Evolutionary conservation across 2,797 vertebrate genomes (phyloP).

Genomic region (Thunnus albacares): DNA sequence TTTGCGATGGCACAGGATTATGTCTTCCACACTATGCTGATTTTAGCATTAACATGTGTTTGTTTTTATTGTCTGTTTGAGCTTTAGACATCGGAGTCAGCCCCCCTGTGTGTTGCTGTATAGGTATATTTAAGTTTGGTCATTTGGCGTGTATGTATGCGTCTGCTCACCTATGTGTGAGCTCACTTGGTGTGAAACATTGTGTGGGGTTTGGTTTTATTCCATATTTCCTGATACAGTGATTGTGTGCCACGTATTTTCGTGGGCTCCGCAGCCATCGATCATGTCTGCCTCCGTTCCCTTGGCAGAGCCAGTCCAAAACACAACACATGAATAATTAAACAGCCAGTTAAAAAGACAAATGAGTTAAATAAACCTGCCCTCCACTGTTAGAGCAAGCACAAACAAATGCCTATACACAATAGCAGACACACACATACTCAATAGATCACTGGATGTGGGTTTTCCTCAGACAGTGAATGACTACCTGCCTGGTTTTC

Average conservation of each 20-base stretch:
- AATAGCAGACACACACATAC: slow-evolving; percentile 26
- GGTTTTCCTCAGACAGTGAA: slow-evolving; percentile 55
- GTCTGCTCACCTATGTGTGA: neutral
- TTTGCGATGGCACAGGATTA: slow-evolving; percentile 58
- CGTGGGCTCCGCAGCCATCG: slow-evolving; percentile 55
- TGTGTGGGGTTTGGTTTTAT: slow-evolving; percentile 19
- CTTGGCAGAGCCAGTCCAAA: slow-evolving; percentile 59
- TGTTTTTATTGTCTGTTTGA: slow-evolving; percentile 32
- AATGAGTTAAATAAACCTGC: slow-evolving; percentile 81
- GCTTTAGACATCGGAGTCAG: slow-evolving; percentile 12
- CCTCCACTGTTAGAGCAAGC: slow-evolving; percentile 47
- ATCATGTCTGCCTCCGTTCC: slow-evolving; percentile 67
- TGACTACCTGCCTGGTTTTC: slow-evolving; percentile 55
- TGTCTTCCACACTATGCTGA: slow-evolving; percentile 33
- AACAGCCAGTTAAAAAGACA: slow-evolving; percentile 82
- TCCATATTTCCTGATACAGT: slow-evolving; percentile 27
- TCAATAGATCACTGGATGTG: slow-evolving; percentile 44
- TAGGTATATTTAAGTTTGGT: neutral
- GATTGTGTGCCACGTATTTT: slow-evolving; percentile 37
- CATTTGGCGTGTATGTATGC: neutral
- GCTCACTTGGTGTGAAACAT: neutral
- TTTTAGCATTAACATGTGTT: slow-evolving; percentile 42
- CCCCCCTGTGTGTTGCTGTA: neutral
- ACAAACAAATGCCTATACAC: slow-evolving; percentile 54
- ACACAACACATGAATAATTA: slow-evolving; percentile 83